A percentile compares a stretch with the other conserved stretches of the same genome.
phyloP scores from a whole-genome alignment of 2,797 vertebrate genomes.

The Spea hammondii region DNA sequence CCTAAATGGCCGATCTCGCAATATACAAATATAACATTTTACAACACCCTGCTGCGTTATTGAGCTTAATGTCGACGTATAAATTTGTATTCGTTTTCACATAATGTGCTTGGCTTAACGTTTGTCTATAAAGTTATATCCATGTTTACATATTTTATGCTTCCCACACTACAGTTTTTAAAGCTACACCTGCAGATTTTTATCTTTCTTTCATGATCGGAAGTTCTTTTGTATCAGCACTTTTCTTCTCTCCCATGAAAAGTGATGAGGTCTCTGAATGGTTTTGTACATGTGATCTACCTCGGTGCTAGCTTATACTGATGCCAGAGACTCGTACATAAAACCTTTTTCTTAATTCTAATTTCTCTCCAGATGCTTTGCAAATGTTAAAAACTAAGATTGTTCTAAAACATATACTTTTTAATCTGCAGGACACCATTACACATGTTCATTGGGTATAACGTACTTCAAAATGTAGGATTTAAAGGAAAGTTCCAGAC shows the following conservation, averaged over 20 bases:
- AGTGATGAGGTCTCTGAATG: conserved; percentile 71
- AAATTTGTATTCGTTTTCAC: conserved; percentile 52
- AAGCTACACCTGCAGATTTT: conserved; percentile 79
- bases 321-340: conserved; percentile 63
- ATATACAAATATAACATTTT: conserved; percentile 39
- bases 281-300: conserved; percentile 72
- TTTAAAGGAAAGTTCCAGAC: no score
- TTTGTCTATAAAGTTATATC: conserved; percentile 55
- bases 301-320: conserved; percentile 63
- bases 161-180: conserved; percentile 65
- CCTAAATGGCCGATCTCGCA: conserved; percentile 19
- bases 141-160: conserved; percentile 67
- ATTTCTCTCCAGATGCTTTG: conserved; percentile 68
- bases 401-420: conserved; percentile 27
- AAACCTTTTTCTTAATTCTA: conserved; percentile 64
- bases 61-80: conserved; percentile 46
- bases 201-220: conserved; percentile 75
- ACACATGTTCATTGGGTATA: no score
- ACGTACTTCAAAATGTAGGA: no score
- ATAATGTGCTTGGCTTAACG: conserved; percentile 50
- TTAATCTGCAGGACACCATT: no score
- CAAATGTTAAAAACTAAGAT: conserved; percentile 64
- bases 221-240: conserved; percentile 69
- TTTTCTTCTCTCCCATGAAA: conserved; percentile 77
- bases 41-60: conserved; percentile 40